Conservation (phyloP, 1,140 invertebrate genomes). For the Trachelipus rathkii region DNA sequence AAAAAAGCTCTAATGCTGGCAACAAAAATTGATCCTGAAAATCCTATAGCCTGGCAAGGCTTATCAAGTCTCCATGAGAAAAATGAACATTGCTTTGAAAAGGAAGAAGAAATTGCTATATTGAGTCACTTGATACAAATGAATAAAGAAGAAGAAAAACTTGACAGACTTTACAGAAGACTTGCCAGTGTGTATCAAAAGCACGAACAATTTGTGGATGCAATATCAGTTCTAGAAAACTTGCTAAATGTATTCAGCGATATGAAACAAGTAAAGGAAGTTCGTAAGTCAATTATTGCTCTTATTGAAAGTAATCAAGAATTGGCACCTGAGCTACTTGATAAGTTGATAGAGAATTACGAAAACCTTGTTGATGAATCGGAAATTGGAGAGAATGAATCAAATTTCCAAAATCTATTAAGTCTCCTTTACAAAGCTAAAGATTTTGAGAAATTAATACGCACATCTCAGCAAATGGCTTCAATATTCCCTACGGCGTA, state of each 20-base stretch:
- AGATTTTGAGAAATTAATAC: conserved; percentile 2
- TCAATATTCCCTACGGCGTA: conserved; percentile 23
- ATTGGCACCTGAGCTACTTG: not conserved
- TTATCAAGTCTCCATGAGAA: not conserved
- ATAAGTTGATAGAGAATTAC: conserved; percentile 18
- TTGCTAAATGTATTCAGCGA: not conserved
- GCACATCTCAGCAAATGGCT: conserved; percentile 6
- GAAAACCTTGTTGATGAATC: conserved; percentile 24
- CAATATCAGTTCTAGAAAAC: not conserved
- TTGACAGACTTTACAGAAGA: not conserved
- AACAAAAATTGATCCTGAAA: conserved; percentile 2
- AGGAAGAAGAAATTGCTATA: not conserved
- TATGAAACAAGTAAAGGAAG: not conserved
- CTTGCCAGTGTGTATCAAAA: not conserved
- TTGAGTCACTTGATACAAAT: not conserved
- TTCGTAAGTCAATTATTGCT: not conserved
- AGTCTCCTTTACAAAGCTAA: conserved; percentile 15
- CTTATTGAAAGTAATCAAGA: not conserved
- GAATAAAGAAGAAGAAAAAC: not conserved
- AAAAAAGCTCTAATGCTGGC: conserved; percentile 38
- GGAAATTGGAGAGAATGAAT: conserved; percentile 28
- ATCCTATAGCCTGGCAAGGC: conserved; percentile 17
- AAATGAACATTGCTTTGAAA: not conserved
- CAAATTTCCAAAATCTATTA: conserved; percentile 21
- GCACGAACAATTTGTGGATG: not conserved